Evolutionary conservation across 2,888 invertebrate species (phyloP), one percentile per base, ranked within the genome.

Genomic region (Crocallis elinguaria): DNA sequence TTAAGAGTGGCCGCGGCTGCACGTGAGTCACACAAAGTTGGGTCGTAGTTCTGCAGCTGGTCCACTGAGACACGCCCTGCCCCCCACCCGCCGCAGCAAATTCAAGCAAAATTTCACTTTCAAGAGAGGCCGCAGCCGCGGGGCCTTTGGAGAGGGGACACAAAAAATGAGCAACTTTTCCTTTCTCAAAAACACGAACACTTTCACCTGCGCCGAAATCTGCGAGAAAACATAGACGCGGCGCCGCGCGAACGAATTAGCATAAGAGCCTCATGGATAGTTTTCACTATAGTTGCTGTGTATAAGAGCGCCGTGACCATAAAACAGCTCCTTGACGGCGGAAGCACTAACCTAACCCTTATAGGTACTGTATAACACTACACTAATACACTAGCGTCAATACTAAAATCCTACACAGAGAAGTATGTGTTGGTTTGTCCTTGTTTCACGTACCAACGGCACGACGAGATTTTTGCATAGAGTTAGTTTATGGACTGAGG

Each of bases 81-180:
- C 6, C 11, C 23, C 29, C 30, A 29, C n/a, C 19, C 36, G 49
- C 43, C 57, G 9, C n/a, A n/a, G n/a, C n/a, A n/a, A 45, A 54
- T 46, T 33, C 46, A 32, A 69, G 66, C 67, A 64, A 69, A 67
- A 77, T 87, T 88, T 88, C 87, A 88, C 88, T 88, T 88, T 85
- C 86, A 73, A 74, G 65, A 64, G 66, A 64, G 66, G 60, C 59
- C 52, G 57, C 53, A 52, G 51, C 46, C 46, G 35, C 43, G 35
- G 33, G 51, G 42, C 37, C n/a, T n/a, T n/a, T n/a, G 45, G n/a
- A 51, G 57, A 56, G 57, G 57, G 32, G 52, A 70, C 72, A 82
- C 82, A 85, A 85, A 88, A 88, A 87, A 86, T 82, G 79, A 82
- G 80, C 83, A 82, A 87, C 89, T 88, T 88, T 88, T 88, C 84